A percentile compares a stretch with the other conserved stretches of the same genome.
Conservation (phyloP, 2,797 vertebrate genomes). For the Acridotheres tristis region DNA sequence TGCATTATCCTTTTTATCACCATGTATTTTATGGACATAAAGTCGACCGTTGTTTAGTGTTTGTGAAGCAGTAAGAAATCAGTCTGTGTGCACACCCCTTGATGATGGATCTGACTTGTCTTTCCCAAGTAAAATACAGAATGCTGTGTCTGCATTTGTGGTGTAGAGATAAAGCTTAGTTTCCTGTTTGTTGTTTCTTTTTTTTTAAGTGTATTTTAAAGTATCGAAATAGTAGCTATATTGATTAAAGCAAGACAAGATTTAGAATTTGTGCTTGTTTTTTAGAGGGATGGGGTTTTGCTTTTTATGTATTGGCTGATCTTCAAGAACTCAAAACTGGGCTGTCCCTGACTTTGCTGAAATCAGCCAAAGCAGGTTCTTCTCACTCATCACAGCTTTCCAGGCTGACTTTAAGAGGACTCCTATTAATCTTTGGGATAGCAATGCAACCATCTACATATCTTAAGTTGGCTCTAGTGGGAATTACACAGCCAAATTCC, state of each 20-base stretch:
- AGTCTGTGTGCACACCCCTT: not conserved
- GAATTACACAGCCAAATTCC: not conserved
- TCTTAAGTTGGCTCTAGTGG: not conserved
- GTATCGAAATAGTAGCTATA: not conserved
- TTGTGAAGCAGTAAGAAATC: not conserved
- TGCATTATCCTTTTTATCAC: not conserved
- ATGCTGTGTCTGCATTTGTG: not conserved
- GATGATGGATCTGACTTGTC: not conserved
- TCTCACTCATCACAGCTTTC: not conserved
- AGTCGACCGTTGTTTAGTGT: not conserved
- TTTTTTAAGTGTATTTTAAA: not conserved
- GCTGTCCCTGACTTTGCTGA: not conserved
- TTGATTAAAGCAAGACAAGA: not conserved
- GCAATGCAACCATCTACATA: not conserved
- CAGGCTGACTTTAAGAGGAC: not conserved
- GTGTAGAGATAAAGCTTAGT: not conserved
- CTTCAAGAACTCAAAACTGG: not conserved
- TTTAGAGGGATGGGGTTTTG: not conserved
- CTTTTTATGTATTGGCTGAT: not conserved
- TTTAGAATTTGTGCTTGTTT: not conserved
- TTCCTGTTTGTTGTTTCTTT: not conserved
- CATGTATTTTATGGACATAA: not conserved
- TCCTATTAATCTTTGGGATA: not conserved
- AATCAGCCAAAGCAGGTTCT: not conserved
- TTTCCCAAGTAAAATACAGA: not conserved